Percentiles rank a stretch among this genome's conserved stretches.
phyloP scores from a whole-genome alignment of 2,797 vertebrate species.

The Rhinoraja longicauda region DNA sequence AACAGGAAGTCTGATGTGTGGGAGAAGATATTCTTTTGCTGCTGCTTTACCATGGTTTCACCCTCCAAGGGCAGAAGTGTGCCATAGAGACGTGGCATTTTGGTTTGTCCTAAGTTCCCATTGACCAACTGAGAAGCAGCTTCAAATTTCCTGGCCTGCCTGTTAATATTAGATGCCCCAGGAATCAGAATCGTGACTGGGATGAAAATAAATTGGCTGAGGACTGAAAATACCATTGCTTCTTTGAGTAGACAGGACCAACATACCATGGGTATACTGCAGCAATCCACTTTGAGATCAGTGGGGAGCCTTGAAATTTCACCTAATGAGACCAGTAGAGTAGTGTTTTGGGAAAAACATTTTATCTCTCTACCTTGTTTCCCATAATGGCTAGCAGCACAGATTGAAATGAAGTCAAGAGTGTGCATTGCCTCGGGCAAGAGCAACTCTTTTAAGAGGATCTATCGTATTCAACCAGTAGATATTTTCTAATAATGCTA shows the following conservation, averaged over 20 bases:
- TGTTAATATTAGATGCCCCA: no score
- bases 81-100: no score
- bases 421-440: background rate
- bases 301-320: background rate
- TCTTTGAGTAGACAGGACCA: background rate
- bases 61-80: no score
- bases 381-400: background rate
- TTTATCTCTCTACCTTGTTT: background rate
- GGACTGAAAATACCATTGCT: no score
- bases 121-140: no score
- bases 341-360: background rate
- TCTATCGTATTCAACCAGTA: background rate
- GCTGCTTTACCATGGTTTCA: background rate
- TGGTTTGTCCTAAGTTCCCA: no score
- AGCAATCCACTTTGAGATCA: background rate
- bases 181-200: no score
- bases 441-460: background rate
- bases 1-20: no score
- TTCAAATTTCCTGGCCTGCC: no score
- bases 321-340: background rate
- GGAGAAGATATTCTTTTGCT: background rate
- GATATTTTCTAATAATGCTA: background rate
- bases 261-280: background rate
- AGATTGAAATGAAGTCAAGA: background rate
- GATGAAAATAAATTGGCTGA: no score